Evolutionary conservation across 2,888 invertebrate species (phyloP), one percentile per base, ranked within the genome.

Genomic region (Pardosa pseudoannulata): DNA sequence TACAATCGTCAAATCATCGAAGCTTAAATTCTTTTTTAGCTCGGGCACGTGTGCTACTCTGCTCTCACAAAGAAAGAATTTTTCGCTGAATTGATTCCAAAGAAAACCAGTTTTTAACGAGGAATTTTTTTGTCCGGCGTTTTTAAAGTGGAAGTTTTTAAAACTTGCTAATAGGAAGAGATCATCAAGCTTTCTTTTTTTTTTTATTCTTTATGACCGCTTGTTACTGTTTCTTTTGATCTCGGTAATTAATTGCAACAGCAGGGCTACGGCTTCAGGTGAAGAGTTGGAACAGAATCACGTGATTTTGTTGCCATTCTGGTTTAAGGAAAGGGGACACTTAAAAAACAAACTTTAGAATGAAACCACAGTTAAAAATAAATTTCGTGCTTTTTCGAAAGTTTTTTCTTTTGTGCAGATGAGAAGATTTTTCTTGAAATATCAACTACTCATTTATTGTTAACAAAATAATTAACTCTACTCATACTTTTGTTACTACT

Each of bases 1-100:
- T 78, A 83, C 78, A 83, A 83, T 83, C 78, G 83, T 83, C 83
- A 83, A 83, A 83, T 83, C 83, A 83, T 13, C 62, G 73, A 50
- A 83, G 78, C 83, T 78, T 64, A 83, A 83, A 83, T 83, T 83
- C 76, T 76, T 76, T 71, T 82, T 75, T 70, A 62, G 32, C 23
- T 29, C 39, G 32, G 31, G 56, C 68, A 56, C 74, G 67, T 36
- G 70, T 36, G 74, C 39, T 67, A 28, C 19, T 36, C 32, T 41
- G 28, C 27, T 1, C n/a, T 27, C 28, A 46, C 50, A 78, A 76
- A 64, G 78, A 78, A 83, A 41, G 67, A 78, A 83, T 83, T 72
- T 83, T 83, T 71, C 67, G 78, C 78, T 78, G 73, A 83, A 83
- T 56, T 73, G 83, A 28, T 28, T 67, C 46, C 65, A 83, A 83